Conservation (phyloP, 2,797 vertebrate genomes). For the Hypotaenidia philippensis region DNA sequence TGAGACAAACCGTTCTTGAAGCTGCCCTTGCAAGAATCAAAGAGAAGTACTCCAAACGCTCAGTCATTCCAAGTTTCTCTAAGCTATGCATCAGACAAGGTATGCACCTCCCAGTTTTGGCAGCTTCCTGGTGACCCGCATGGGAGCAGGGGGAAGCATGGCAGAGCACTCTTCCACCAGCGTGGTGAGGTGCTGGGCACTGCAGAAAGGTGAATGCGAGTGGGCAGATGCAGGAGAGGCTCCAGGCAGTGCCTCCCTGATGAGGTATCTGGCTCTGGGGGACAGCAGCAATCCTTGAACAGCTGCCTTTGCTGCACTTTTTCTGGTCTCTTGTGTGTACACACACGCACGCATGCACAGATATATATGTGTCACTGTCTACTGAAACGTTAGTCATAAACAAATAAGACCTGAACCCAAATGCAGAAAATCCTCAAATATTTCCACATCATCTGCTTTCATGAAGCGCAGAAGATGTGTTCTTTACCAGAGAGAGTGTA, state of each 20-base stretch:
- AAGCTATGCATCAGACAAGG: not conserved
- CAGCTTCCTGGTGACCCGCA: not conserved
- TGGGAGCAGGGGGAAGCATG: not conserved
- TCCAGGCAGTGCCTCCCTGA: not conserved
- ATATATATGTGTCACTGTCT: not conserved
- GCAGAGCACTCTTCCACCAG: not conserved
- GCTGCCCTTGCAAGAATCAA: not conserved
- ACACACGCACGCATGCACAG: not conserved
- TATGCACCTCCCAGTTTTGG: not conserved
- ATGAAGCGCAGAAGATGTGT: not conserved
- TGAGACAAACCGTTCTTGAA: not conserved
- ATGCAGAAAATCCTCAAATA: not conserved
- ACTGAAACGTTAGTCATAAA: not conserved
- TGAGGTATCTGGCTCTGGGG: not conserved
- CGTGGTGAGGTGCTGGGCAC: not conserved
- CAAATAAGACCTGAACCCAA: not conserved
- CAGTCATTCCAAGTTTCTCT: not conserved
- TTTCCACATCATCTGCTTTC: not conserved
- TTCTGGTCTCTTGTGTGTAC: not conserved
- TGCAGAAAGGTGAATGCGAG: not conserved
- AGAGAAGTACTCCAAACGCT: not conserved
- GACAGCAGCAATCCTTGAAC: not conserved
- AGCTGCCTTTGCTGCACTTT: not conserved
- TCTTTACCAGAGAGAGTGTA: not conserved
- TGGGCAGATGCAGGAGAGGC: not conserved